Evolutionary conservation across 2,797 vertebrate genomes (phyloP), one percentile per base, ranked within the genome.

Genomic region (Scleropages formosus): DNA sequence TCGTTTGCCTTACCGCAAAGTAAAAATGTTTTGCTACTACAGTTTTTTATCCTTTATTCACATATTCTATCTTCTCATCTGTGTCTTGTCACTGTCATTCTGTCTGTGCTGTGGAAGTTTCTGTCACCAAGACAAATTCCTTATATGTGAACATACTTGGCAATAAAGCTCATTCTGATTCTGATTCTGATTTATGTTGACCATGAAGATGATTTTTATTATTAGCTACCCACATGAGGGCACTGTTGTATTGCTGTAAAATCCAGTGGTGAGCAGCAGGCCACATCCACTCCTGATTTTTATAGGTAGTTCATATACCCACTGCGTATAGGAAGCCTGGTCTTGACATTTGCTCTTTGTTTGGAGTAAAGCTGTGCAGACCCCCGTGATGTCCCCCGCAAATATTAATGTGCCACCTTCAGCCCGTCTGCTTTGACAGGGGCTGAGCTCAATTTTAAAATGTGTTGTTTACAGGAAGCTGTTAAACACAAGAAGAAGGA

Each of bases 221-320:
- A 47, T 39, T 20, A 66, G 13, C 53, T 53, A 0, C 15, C 62
- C 91, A 90, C 76, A 64, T 65, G 90, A 69, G 83, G 87, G 84
- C 89, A 86, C 83, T 88, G 78, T 83, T 44, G 81, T 74, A 74
- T 78, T 86, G 83, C 49, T 68, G 68, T 46, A 46, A 63, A 44
- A 18, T 68, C 31, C 16, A 18, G 60, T 16, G 0, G 11, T 11
- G 22, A 53, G 27, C 20, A 67, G 31, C 51, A 46, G 27, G 26
- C 72, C 44, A 58, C 61, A 20, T 47, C 10, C 16, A 60, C 16
- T 20, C 20, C 15, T 46, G 44, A 70, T 74, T 49, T 62, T 61
- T 56, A 60, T 61, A 60, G 66, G 66, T 47, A 69, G 60, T 65
- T 51, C 60, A 62, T 73, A n/a, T 63, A 44, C n/a, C n/a, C n/a